Base-by-base conservation (phyloP, 2,888 invertebrate genomes). In the Idaea straminata region DNA sequence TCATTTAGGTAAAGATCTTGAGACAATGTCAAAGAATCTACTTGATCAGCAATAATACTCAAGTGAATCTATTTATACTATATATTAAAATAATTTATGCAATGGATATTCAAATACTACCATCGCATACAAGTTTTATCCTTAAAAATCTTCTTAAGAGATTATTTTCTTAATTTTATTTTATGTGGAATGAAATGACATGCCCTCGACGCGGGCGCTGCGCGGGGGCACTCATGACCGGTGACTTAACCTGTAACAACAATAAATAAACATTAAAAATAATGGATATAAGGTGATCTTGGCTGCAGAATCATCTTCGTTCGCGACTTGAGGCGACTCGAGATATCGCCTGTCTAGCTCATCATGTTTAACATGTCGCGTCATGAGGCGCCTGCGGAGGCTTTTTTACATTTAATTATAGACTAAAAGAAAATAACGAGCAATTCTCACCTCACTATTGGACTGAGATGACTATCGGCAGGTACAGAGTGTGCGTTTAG, bases 171-270 rank as follows among this genome's bases (percentile, higher is more conserved):
- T 92, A 92, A 86, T 88, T 90, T 91, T 91, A 87, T 84, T 69
- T 81, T 84, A 84, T 87, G 91, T 93, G 93, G 92, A 93, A 93
- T 93, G 93, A 89, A 93, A 91, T 87, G 90, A 89, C 84, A 86
- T 85, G 87, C 84, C 90, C 89, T 88, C 88, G 74, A 87, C 89
- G 88, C 86, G 83, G 85, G 83, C 85, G 82, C 83, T 59, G 84
- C 85, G 74, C 47, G 85, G 82, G 86, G 86, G 81, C 87, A 83
- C 85, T 84, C 91, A 85, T 89, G 85, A 86, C 89, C 91, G 91
- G 87, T 89, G 87, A 88, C 92, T 93, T 92, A 92, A 90, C 88
- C 93, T 93, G 93, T 69, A 88, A 90, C 83, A 83, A 15, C 5
- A 78, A 74, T 65, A 70, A 68, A 59, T 59, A 4, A 3, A n/a